Evolutionary conservation across 64 coral and sea anemone species (phyloP), one percentile per base, ranked within the genome.

Genomic region (Acropora yongei): DNA sequence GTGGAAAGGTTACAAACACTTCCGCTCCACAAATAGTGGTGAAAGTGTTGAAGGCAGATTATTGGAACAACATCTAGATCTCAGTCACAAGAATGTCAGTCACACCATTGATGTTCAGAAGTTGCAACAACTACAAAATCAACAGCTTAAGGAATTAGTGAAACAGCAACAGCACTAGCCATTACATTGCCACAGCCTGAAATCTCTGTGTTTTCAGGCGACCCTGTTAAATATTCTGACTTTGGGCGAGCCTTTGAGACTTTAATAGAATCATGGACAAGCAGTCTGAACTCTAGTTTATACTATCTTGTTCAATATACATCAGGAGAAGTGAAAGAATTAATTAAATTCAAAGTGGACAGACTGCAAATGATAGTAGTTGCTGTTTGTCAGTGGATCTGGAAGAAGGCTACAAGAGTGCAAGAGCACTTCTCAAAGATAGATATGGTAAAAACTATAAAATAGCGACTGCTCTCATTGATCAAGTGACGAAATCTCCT

Each of bases 381-480:
- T 30, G 51, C 51, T 55, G 76, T 78, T 55, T 55, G 51, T 55
- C 51, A 55, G 49, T 78, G 76, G 41, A 78, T 50, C 76, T 46
- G 0, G 44, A 18, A 78, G 76, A 78, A 16, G 51, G 9, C 51
- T 30, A 30, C 30, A 30, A 30, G 30, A 30, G 30, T 55, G 51
- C 51, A 55, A 55, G 51, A 55, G 51, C 51, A 55, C 51, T 55
- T 9, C 76, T 73, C 17, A 74, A 60, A 47, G 6, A 72, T 49
- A 47, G 92, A 89, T 17, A 88, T 89, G 13, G 51, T 55, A 4
- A 55, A 55, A 55, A 9, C 51, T 55, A 55, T 9, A 55, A 55
- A 55, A 55, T 55, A 87, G 47, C 7, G 17, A 82, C 80, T 57
- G 67, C 80, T 57, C 77, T 89, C 79, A 45, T 82, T 46, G 51